Evolutionary conservation across 2,113 vertebrate genomes (phyloP).

Genomic region (Vulpes ferrilata): DNA sequence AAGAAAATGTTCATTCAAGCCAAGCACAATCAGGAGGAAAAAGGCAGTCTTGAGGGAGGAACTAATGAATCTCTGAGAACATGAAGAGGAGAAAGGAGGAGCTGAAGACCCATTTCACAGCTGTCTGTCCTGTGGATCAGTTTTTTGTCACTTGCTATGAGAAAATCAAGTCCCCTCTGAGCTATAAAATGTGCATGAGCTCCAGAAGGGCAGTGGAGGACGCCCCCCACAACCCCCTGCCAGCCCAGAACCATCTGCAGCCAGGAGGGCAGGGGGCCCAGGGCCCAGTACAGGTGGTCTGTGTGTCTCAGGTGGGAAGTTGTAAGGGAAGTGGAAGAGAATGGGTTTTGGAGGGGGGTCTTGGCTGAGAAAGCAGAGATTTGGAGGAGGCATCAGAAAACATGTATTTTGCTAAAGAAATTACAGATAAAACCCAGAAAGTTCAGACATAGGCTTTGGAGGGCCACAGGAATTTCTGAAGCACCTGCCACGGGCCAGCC

Average conservation of each 20-base stretch:
- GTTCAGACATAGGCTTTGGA: not conserved
- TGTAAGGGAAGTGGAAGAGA: not conserved
- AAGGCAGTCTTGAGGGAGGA: not conserved
- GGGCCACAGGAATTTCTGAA: not conserved
- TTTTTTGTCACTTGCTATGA: not conserved
- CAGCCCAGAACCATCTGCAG: not conserved
- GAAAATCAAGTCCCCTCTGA: not conserved
- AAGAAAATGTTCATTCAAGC: not conserved
- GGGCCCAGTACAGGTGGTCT: not conserved
- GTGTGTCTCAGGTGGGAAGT: not conserved
- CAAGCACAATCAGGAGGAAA: not conserved
- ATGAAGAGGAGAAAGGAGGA: not conserved
- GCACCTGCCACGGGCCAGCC: not conserved
- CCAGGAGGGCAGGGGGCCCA: no score
- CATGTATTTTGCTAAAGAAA: not conserved
- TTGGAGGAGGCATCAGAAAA: not conserved
- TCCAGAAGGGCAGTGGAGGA: not conserved
- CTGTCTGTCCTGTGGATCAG: fast-evolving
- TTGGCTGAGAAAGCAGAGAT: not conserved
- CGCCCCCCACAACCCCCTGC: fast-evolving
- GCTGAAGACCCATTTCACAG: no score
- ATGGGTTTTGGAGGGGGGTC: not conserved
- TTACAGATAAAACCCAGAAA: not conserved
- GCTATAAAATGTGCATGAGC: not conserved
- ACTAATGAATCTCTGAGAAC: not conserved